These are phyloP conservation scores for Hypolimnas misippus DNA, from an alignment of 2,888 invertebrate genomes.

Conservation along the genomic window DNA sequence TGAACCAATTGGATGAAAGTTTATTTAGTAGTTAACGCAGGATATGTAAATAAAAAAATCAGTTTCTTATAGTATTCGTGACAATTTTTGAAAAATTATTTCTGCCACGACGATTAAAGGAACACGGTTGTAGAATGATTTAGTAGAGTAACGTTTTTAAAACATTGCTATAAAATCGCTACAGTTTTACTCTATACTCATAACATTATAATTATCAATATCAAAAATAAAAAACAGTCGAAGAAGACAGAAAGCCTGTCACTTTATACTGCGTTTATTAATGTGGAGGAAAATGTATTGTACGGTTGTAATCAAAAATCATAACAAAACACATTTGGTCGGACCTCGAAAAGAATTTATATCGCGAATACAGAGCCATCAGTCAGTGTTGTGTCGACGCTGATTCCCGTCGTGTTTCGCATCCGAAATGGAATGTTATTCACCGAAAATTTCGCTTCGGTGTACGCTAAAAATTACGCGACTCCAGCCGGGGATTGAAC, in stretches of 20 bases:
- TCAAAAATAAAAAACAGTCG: background rate
- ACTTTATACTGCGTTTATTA: constrained; percentile 20
- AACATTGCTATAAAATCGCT: too few species aligned
- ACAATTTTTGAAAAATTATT: too few species aligned
- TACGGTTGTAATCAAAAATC: constrained; percentile 37
- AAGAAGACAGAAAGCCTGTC: background rate
- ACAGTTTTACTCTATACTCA: too few species aligned
- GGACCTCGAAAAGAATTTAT: constrained; percentile 73
- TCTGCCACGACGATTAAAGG: too few species aligned
- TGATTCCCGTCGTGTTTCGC: constrained; percentile 79
- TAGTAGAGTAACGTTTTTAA: too few species aligned
- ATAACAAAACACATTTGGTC: constrained; percentile 53
- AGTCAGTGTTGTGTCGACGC: constrained; percentile 79
- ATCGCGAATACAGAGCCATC: constrained; percentile 69
- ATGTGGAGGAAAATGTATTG: constrained; percentile 12
- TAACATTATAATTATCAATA: too few species aligned
- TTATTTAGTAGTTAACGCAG: too few species aligned
- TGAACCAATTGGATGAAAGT: too few species aligned
- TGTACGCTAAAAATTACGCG: constrained; percentile 82
- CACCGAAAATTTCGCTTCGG: constrained; percentile 77
- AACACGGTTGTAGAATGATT: too few species aligned
- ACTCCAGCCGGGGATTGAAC: constrained; percentile 78
- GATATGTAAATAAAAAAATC: too few species aligned
- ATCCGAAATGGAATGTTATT: constrained; percentile 83
- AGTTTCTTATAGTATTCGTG: too few species aligned